phyloP scores from a whole-genome alignment of 2,797 vertebrate species.

The Antennarius maculatus region DNA sequence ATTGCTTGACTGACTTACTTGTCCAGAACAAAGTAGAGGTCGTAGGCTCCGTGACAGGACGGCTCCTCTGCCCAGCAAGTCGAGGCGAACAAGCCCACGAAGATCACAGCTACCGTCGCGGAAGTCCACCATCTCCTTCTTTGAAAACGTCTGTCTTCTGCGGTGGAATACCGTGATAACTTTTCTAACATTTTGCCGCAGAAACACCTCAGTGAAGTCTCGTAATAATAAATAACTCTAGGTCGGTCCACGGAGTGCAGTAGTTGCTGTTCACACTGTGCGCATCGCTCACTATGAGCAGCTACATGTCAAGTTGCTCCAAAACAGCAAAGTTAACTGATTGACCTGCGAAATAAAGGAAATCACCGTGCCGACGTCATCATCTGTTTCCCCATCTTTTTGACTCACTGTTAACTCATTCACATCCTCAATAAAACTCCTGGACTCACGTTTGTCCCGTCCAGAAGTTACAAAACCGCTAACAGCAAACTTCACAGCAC shows the following conservation, averaged over 20 bases:
- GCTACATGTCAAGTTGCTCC: slow-evolving; percentile 52
- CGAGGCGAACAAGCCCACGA: slow-evolving; percentile 50
- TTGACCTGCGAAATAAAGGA: slow-evolving; percentile 52
- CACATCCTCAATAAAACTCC: slow-evolving; percentile 28
- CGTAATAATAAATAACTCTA: not conserved
- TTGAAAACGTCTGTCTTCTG: slow-evolving; percentile 21
- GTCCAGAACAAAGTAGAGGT: slow-evolving; percentile 94
- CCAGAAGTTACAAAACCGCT: accelerated
- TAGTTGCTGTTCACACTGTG: not conserved
- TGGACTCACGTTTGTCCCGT: accelerated
- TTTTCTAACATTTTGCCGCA: slow-evolving; percentile 32
- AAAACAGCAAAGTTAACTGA: slow-evolving; percentile 19
- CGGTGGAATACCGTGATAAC: not conserved
- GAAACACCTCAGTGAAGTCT: not conserved
- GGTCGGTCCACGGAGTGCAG: not conserved
- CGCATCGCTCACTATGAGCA: slow-evolving; percentile 12
- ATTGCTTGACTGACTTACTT: slow-evolving; percentile 79
- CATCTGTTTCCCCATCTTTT: slow-evolving; percentile 35
- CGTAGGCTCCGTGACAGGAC: slow-evolving; percentile 90
- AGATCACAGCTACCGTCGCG: slow-evolving; percentile 17
- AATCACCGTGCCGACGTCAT: slow-evolving; percentile 62
- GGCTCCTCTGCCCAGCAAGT: slow-evolving; percentile 76
- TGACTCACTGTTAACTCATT: slow-evolving; percentile 42
- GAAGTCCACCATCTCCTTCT: slow-evolving; percentile 31
- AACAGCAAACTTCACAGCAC: not conserved